phyloP scores from a whole-genome alignment of 2,113 vertebrate genomes.

The Eptatretus burgeri region DNA sequence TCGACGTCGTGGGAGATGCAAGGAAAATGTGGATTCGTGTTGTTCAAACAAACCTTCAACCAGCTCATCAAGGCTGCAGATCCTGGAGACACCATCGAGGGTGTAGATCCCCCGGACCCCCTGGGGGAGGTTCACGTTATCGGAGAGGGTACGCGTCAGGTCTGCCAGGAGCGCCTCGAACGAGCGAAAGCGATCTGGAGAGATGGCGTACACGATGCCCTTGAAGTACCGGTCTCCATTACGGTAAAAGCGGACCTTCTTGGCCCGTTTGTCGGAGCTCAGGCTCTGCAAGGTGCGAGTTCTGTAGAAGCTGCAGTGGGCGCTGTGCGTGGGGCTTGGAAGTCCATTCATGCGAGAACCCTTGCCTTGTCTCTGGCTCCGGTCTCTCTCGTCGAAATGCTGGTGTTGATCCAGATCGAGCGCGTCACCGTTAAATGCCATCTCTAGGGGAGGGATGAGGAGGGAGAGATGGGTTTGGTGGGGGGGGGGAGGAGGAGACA shows the following conservation, averaged over 20 bases:
- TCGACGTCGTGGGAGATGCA: neutral
- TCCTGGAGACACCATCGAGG: conserved; percentile 44
- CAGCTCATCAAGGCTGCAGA: conserved; percentile 55
- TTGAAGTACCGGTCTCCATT: conserved; percentile 95
- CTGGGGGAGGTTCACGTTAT: conserved; percentile 85
- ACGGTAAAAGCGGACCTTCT: conserved; percentile 88
- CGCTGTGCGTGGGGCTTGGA: conserved; percentile 87
- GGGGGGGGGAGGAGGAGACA: too few species aligned
- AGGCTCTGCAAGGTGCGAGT: conserved; percentile 70
- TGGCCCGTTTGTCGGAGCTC: conserved; percentile 79
- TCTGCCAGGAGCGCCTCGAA: conserved; percentile 77
- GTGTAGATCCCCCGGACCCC: conserved; percentile 77
- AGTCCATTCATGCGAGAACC: conserved; percentile 61
- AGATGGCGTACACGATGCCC: conserved; percentile 86
- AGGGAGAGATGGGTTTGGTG: too few species aligned
- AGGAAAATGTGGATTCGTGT: neutral
- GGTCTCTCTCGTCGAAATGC: conserved; percentile 85
- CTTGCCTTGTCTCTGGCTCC: conserved; percentile 49
- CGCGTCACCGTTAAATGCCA: conserved; percentile 40
- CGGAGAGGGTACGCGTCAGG: conserved; percentile 66
- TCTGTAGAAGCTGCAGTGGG: conserved; percentile 89
- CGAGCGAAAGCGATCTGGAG: conserved; percentile 61
- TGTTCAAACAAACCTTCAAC: conserved; percentile 42
- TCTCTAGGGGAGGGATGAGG: conserved; percentile 11
- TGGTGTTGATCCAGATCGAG: conserved; percentile 31